Base-by-base conservation (phyloP, 2,888 invertebrate genomes). In the Eubasilissa splendida region DNA sequence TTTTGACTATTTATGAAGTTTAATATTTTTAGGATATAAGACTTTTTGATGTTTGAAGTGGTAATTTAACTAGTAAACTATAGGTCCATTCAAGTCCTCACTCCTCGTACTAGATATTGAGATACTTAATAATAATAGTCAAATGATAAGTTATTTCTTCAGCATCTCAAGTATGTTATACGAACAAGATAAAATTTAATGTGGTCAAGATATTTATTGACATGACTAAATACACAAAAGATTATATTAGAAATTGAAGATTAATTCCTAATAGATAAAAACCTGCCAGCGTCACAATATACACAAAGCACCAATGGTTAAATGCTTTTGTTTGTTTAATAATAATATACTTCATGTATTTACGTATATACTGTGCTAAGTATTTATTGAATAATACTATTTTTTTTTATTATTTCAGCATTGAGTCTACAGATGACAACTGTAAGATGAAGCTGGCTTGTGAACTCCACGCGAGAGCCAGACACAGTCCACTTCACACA, bases 401-500 rank as follows among this genome's bases (percentile, higher is more conserved):
- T 0, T 12, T 4, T 60, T 14, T 52, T 10, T 12, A 33, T 73
- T 50, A 11, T 80, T 80, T 75, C 77, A 83, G 83, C 63, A 70
- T 50, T 5, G 79, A 81, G 7, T 11, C 58, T 42, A 58, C 31
- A 31, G 63, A 80, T 42, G 79, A 82, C 42, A 82, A 82, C 77
- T 83, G 83, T 56, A 82, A 80, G 65, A 79, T 68, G 74, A 79
- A 76, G 52, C 5, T 54, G 14, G 73, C 79, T 14, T 84, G 83
- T 68, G 60, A 82, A 65, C 53, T 84, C 53, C 83, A 84, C 70
- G 82, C 83, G 7, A 81, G 63, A 76, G 83, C 82, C 11, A 76
- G 70, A 74, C 52, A 31, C n/a, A 76, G 76, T 75, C 80, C 81
- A 22, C 56, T 81, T 10, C 70, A 76, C 0, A 87, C 90, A 0